Conservation (phyloP, 23 tunicate species). For the Pegea sp. region DNA sequence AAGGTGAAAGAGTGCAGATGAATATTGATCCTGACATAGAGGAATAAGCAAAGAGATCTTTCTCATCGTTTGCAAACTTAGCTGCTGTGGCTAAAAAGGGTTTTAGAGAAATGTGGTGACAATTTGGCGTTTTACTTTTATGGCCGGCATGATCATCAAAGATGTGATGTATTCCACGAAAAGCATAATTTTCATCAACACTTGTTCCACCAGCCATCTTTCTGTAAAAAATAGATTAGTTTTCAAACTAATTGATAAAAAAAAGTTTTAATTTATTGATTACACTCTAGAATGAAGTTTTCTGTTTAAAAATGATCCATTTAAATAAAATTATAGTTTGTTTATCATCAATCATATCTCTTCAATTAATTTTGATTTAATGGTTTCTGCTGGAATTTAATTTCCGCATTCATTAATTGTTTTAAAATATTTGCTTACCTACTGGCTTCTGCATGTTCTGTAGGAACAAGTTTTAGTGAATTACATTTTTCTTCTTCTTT, state of each 20-base stretch:
- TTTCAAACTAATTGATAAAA: not conserved
- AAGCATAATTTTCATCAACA: conserved; percentile 76
- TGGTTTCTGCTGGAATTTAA: not conserved
- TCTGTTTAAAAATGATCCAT: too few species aligned
- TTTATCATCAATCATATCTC: too few species aligned
- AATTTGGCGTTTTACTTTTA: conserved; percentile 11
- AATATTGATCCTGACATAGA: conserved; percentile 25
- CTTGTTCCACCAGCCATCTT: conserved; percentile 70
- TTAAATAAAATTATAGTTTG: not conserved
- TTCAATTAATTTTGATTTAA: too few species aligned
- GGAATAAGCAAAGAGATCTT: conserved; percentile 47
- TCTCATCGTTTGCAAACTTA: conserved; percentile 82
- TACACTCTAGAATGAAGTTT: not conserved
- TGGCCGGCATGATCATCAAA: conserved; percentile 49
- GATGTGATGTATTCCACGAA: conserved; percentile 74
- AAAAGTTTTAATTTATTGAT: not conserved
- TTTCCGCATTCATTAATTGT: too few species aligned
- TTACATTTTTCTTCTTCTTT: not conserved
- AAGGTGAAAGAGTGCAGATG: conserved; percentile 39
- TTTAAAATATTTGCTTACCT: conserved; percentile 15
- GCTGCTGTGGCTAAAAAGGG: conserved; percentile 40
- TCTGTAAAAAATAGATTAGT: conserved; percentile 9
- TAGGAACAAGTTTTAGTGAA: conserved; percentile 19
- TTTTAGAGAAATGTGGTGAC: not conserved
- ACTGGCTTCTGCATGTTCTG: conserved; percentile 72